phyloP scores from a whole-genome alignment of 2,888 invertebrate genomes.

The Patella pellucida region DNA sequence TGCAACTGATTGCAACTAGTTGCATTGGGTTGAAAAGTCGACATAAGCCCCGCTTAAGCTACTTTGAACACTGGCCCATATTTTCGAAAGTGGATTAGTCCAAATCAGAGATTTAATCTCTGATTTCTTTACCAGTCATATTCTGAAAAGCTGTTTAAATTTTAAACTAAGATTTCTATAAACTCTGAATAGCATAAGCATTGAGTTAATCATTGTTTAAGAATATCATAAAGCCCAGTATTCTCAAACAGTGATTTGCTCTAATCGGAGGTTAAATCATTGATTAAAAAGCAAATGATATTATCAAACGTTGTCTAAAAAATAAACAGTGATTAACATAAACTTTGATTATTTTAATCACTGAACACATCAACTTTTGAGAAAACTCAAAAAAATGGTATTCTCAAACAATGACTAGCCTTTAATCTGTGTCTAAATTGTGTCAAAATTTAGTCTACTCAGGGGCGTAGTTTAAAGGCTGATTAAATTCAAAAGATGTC shows the following conservation, averaged over 20 bases:
- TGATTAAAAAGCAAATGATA: too few species aligned
- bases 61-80: too few species aligned
- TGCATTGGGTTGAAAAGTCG: too few species aligned
- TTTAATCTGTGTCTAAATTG: not conserved
- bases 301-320: too few species aligned
- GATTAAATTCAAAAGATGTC: not conserved
- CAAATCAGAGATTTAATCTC: not conserved
- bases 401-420: not conserved
- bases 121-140: not conserved
- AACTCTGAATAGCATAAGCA: not conserved
- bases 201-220: not conserved
- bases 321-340: too few species aligned
- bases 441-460: not conserved
- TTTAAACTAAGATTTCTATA: constrained; percentile 6
- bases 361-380: not conserved
- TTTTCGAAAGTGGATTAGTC: not conserved
- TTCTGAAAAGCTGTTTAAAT: not conserved
- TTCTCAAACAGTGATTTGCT: not conserved
- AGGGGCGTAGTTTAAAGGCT: constrained; percentile 1
- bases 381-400: not conserved
- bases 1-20: too few species aligned
- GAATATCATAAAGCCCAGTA: not conserved
- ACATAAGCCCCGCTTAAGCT: too few species aligned
- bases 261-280: not conserved
- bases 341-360: not conserved